phyloP scores from a whole-genome alignment of 2,888 invertebrate species.

The Tetranychus piercei region DNA sequence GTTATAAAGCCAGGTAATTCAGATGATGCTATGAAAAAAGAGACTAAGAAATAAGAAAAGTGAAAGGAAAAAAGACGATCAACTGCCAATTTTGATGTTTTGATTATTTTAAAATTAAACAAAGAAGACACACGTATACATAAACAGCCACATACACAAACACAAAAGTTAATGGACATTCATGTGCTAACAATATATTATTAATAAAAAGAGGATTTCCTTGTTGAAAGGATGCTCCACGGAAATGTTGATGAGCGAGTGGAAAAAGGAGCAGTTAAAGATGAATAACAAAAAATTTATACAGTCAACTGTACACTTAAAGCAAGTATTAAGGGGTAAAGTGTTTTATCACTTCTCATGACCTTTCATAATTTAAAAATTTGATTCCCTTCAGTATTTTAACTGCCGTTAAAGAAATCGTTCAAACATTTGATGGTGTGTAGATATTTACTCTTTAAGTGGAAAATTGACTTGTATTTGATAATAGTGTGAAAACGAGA shows the following conservation, averaged over 20 bases:
- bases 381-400: too few species aligned
- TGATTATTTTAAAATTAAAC: not conserved
- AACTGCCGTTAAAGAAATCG: too few species aligned
- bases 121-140: not conserved
- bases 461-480: too few species aligned
- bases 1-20: not conserved
- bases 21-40: not conserved
- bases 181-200: not conserved
- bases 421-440: too few species aligned
- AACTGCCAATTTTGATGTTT: not conserved
- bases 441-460: too few species aligned
- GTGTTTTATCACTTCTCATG: too few species aligned
- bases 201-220: constrained; percentile 11
- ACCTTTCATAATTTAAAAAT: too few species aligned
- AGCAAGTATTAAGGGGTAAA: too few species aligned
- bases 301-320: too few species aligned
- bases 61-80: not conserved
- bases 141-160: not conserved
- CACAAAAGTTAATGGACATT: not conserved
- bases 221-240: constrained; percentile 1
- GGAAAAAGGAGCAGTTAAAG: not conserved
- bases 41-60: not conserved
- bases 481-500: too few species aligned
- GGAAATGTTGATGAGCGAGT: not conserved
- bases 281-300: not conserved